These are phyloP conservation scores for Apteryx mantelli DNA, from an alignment of 2,113 vertebrate genomes.

Conservation along the genomic window DNA sequence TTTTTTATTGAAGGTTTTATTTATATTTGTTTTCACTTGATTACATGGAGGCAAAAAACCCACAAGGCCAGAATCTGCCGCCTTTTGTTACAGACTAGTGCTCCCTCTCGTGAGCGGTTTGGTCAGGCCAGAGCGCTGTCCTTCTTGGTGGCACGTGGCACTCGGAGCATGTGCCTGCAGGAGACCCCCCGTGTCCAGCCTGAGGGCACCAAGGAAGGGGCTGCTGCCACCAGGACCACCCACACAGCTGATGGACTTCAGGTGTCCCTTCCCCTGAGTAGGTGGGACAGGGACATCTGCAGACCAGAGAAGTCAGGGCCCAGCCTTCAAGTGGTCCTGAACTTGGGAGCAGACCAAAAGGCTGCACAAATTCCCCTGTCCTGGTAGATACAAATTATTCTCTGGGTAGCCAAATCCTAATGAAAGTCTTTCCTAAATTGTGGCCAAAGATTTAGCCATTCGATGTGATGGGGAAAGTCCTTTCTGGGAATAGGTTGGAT, in stretches of 20 bases:
- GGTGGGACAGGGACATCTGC: no score
- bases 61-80: background rate
- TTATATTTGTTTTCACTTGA: constrained; percentile 18
- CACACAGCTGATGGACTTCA: background rate
- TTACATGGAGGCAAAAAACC: background rate
- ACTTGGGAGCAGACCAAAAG: background rate
- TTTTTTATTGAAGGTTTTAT: background rate
- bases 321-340: background rate
- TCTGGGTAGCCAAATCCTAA: background rate
- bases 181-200: background rate
- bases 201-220: background rate
- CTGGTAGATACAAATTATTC: background rate
- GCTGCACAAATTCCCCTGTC: background rate
- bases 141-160: background rate
- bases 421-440: background rate
- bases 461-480: background rate
- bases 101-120: background rate
- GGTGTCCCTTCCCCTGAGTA: background rate
- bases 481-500: background rate
- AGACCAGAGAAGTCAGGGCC: background rate
- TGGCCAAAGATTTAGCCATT: background rate
- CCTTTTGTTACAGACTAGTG: background rate
- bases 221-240: background rate
- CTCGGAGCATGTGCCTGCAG: background rate
- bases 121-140: background rate